Percentiles rank a stretch among this genome's conserved stretches.
Conservation (phyloP, 2,888 invertebrate genomes). For the Epirrita christyi region DNA sequence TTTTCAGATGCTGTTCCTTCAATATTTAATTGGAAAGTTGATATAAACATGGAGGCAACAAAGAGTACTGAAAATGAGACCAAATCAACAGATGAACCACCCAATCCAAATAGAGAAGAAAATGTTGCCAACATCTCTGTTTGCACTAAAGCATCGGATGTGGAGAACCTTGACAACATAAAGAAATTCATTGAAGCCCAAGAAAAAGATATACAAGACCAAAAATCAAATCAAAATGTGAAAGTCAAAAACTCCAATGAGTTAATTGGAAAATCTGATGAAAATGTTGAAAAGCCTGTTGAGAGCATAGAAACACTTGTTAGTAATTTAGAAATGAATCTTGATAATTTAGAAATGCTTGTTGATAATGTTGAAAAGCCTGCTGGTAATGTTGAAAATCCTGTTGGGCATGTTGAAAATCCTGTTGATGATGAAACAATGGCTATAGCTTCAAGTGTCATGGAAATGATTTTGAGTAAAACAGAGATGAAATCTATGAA, state of each 20-base stretch:
- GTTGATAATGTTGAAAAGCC: conserved; percentile 26
- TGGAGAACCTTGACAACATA: conserved; percentile 72
- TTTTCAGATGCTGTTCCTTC: conserved; percentile 88
- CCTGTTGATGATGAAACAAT: conserved; percentile 44
- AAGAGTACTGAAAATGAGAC: conserved; percentile 11
- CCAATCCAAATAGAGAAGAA: conserved; percentile 18
- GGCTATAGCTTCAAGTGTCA: conserved; percentile 61
- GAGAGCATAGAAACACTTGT: conserved; percentile 11
- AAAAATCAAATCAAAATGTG: conserved; percentile 4
- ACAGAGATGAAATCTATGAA: conserved; percentile 57
- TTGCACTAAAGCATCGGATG: conserved; percentile 59
- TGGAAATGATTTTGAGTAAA: conserved; percentile 67
- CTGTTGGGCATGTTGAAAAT: conserved; percentile 2
- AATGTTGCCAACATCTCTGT: conserved; percentile 38
- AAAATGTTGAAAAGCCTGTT: conserved; percentile 14
- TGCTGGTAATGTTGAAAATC: conserved; percentile 1
- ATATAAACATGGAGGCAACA: conserved; percentile 46
- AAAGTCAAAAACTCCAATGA: conserved; percentile 6
- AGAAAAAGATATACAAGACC: conserved; percentile 53
- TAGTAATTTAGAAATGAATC: conserved; percentile 5
- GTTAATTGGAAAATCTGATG: conserved; percentile 9
- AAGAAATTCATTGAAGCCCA: conserved; percentile 70
- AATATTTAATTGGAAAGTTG: conserved; percentile 87
- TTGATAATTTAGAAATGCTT: conserved; percentile 3
- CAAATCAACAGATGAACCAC: conserved; percentile 9